Evolutionary conservation across 2,888 invertebrate species (phyloP).

Genomic region (Meghimatium bilineatum): DNA sequence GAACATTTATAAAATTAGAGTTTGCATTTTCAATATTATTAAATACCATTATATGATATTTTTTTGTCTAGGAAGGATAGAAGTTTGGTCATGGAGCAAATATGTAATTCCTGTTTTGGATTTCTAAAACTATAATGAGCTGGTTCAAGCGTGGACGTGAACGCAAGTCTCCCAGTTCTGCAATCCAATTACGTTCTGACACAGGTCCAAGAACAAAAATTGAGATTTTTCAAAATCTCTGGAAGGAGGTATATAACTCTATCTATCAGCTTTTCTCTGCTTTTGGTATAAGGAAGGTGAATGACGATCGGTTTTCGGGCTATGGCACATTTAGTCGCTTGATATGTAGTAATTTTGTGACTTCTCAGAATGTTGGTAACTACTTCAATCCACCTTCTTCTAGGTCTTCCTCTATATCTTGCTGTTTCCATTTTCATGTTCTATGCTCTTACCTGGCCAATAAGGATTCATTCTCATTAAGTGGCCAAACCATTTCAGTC

Average conservation of each 20-base stretch:
- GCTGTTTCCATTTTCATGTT: no score
- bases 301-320: no score
- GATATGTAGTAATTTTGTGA: no score
- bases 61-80: not conserved
- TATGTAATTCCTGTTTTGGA: conserved; percentile 65
- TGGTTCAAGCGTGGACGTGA: conserved; percentile 50
- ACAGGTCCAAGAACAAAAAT: conserved; percentile 87
- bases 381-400: no score
- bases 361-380: no score
- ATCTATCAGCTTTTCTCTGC: no score
- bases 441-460: no score
- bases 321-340: no score
- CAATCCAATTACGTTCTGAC: conserved; percentile 61
- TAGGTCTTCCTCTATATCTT: no score
- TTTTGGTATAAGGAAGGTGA: no score
- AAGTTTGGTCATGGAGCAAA: not conserved
- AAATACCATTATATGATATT: not conserved
- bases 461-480: no score
- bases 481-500: no score
- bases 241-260: conserved; percentile 89
- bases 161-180: conserved; percentile 24
- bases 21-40: not conserved
- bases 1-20: not conserved
- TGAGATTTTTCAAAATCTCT: conserved; percentile 86
- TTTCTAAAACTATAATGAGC: conserved; percentile 38